phyloP scores from a whole-genome alignment of 2,888 invertebrate species.

The Nymphalis c-album region DNA sequence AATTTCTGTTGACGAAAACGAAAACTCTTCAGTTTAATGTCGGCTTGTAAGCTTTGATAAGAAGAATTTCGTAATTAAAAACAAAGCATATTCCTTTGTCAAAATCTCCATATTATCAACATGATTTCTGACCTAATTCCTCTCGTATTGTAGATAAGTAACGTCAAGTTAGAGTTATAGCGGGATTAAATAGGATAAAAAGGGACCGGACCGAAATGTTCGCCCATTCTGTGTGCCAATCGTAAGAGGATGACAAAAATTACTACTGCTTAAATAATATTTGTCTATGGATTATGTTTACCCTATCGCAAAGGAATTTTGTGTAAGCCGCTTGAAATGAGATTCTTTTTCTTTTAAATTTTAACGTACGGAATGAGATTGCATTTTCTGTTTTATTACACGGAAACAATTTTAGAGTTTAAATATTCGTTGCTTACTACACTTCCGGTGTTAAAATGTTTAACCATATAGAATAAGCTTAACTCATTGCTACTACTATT shows the following conservation, averaged over 20 bases:
- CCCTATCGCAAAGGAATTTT: not conserved
- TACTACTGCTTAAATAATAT: constrained; percentile 18
- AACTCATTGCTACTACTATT: too few relatives aligned
- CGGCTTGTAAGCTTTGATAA: too few relatives aligned
- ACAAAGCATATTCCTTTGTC: not conserved
- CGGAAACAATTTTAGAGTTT: too few relatives aligned
- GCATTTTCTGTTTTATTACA: too few relatives aligned
- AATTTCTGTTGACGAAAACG: too few relatives aligned
- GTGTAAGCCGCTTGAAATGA: not conserved
- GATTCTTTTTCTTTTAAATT: too few relatives aligned
- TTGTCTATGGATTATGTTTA: constrained; percentile 5
- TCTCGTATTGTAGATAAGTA: constrained; percentile 42
- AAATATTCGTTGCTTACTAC: too few relatives aligned
- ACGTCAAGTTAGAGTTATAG: constrained; percentile 39
- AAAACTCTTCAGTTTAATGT: too few relatives aligned
- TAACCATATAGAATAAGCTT: too few relatives aligned
- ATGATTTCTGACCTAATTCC: constrained; percentile 44
- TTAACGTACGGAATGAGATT: too few relatives aligned
- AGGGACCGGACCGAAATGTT: constrained; percentile 23
- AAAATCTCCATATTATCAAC: constrained; percentile 26
- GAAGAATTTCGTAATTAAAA: not conserved
- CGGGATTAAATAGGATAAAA: constrained; percentile 31
- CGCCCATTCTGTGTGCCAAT: constrained; percentile 25
- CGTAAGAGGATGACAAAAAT: constrained; percentile 22
- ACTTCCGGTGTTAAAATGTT: too few relatives aligned